Percentiles rank a stretch among this genome's conserved stretches.
These are phyloP conservation scores for Esperia sulphurella DNA, from an alignment of 2,888 invertebrate genomes.

Conservation along the genomic window DNA sequence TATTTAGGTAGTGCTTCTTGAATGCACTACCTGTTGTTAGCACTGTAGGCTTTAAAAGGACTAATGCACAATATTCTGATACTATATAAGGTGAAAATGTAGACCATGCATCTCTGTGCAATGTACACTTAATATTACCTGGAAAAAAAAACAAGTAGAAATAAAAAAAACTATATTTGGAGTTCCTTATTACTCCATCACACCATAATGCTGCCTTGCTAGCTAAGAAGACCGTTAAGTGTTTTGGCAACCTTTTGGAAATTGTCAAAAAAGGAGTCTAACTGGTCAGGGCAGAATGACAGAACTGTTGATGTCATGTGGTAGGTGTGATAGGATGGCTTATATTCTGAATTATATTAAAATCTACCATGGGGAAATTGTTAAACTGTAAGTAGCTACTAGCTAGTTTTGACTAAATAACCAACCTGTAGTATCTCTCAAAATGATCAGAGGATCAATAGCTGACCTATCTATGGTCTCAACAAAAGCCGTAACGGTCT, in stretches of 20 bases:
- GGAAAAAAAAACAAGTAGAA: slow-evolving; percentile 23
- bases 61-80: slow-evolving; percentile 58
- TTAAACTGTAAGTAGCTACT: neutral
- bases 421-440: slow-evolving; percentile 61
- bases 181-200: too few species aligned
- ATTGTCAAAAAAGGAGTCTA: too few species aligned
- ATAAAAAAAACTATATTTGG: too few species aligned
- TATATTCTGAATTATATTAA: too few species aligned
- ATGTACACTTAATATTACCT: slow-evolving; percentile 68
- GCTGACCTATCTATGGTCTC: slow-evolving; percentile 66
- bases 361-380: neutral
- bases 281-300: too few species aligned
- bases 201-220: too few species aligned
- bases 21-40: slow-evolving; percentile 65
- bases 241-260: too few species aligned
- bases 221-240: too few species aligned
- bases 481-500: slow-evolving; percentile 57
- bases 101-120: slow-evolving; percentile 72
- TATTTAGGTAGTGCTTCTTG: slow-evolving; percentile 69
- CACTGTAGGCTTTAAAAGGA: slow-evolving; percentile 64
- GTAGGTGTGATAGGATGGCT: too few species aligned
- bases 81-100: slow-evolving; percentile 61
- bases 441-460: slow-evolving; percentile 57
- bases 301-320: too few species aligned
- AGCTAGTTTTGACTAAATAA: neutral